Conservation (phyloP, 2,113 vertebrate species). For the Aix galericulata region DNA sequence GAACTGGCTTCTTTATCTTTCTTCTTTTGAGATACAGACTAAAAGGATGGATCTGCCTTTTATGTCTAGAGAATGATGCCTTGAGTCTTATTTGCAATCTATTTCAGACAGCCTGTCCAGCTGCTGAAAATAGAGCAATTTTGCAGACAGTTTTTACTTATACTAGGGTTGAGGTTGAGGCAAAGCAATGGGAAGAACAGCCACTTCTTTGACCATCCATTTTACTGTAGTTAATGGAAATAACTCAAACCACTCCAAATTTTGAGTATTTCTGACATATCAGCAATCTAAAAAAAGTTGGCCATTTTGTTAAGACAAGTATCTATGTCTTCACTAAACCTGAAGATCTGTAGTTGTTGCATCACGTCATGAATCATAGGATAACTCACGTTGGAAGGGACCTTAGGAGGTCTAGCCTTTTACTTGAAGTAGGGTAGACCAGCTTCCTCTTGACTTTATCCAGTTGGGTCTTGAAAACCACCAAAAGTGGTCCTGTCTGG, state of each 20-base stretch:
- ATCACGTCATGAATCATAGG: background rate
- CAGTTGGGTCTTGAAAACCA: background rate
- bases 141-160: background rate
- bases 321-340: background rate
- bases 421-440: background rate
- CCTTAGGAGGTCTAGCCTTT: background rate
- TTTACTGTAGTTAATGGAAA: background rate
- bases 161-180: background rate
- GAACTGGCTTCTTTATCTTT: conserved; percentile 33
- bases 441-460: background rate
- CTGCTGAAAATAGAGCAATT: background rate
- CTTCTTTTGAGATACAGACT: conserved; percentile 9
- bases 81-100: background rate
- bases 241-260: background rate
- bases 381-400: background rate
- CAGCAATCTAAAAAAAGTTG: background rate
- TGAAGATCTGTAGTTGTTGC: background rate
- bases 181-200: background rate
- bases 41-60: conserved; percentile 36
- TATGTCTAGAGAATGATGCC: background rate
- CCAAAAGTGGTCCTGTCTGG: background rate
- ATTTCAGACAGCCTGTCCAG: conserved; percentile 1
- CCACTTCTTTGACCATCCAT: background rate
- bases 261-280: background rate
- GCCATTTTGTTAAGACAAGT: background rate